Evolutionary conservation across 2,797 vertebrate genomes (phyloP), one percentile per base, ranked within the genome.

Genomic region (Pseudochirops cupreus): DNA sequence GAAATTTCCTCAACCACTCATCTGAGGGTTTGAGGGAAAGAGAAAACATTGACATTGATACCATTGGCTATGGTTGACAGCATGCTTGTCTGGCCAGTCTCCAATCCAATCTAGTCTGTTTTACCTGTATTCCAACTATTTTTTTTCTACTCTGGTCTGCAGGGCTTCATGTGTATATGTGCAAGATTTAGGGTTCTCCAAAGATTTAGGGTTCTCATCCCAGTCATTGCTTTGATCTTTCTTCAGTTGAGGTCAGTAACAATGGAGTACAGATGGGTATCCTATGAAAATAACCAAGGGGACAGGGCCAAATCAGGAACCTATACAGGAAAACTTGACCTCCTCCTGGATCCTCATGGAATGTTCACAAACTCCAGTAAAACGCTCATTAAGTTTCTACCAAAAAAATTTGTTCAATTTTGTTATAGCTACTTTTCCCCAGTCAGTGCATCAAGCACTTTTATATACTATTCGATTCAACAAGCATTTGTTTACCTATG

Each of bases 401-500:
- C 94, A 92, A 59, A 93, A 26, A 11, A 0, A 56, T 26, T 92
- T 92, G 52, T 67, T 52, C 82, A 1, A 53, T 91, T 26, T 87
- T 87, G 7, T 50, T 91, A 56, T 94, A 52, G 57, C 31, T 56
- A 0, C 94, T 95, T 96, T 90, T 33, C 74, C 3, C 52, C 29
- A 55, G 0, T 92, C 54, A 94, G 26, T 95, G 58, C 97, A 93
- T 56, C 56, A 18, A 94, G 62, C 24, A 26, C 54, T 87, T 74
- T 14, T 59, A 26, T 91, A 55, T 92, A 74, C 39, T 90, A n/a
- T 90, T 91, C 39, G 50, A 29, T 87, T 94, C 56, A 62, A 2
- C 31, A 87, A 59, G 29, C n/a, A 82, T 95, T 95, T 95, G 55
- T 82, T 82, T 39, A 11, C 74, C 18, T 82, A 46, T 46, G 74